phyloP scores from a whole-genome alignment of 2,888 invertebrate genomes.

The Caenorhabditis imperialis region DNA sequence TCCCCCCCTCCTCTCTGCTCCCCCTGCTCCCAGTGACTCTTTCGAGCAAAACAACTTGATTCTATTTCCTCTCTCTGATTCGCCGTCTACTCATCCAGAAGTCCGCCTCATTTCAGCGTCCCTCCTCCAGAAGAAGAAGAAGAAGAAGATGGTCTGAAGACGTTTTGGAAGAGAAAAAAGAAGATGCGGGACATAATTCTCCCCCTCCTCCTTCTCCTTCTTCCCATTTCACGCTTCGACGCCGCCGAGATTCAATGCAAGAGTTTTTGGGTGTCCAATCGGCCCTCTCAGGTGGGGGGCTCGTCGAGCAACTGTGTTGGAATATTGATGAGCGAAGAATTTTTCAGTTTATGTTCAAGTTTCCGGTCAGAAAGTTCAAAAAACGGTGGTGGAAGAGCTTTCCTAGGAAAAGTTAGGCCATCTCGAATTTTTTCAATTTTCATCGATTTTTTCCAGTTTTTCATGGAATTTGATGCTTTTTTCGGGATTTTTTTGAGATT shows the following conservation, averaged over 20 bases:
- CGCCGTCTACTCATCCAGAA: slow-evolving; percentile 28
- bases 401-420: background rate
- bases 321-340: no score
- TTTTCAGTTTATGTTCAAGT: no score
- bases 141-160: no score
- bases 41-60: no score
- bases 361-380: no score
- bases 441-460: background rate
- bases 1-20: no score
- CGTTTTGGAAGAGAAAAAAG: slow-evolving; percentile 1
- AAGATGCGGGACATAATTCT: slow-evolving; percentile 28
- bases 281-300: slow-evolving; percentile 62
- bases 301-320: slow-evolving; percentile 11
- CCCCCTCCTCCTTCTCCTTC: slow-evolving; percentile 14
- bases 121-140: background rate
- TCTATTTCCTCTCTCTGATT: slow-evolving; percentile 1
- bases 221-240: slow-evolving; percentile 33
- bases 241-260: slow-evolving; percentile 33
- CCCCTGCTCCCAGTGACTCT: no score
- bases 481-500: background rate
- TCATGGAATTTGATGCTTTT: background rate
- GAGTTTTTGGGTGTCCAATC: slow-evolving; percentile 61
- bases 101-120: background rate
- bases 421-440: background rate
- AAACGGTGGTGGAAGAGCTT: background rate